Evolutionary conservation across 2,113 vertebrate genomes (phyloP), one percentile per base, ranked within the genome.

Genomic region (Caretta caretta): DNA sequence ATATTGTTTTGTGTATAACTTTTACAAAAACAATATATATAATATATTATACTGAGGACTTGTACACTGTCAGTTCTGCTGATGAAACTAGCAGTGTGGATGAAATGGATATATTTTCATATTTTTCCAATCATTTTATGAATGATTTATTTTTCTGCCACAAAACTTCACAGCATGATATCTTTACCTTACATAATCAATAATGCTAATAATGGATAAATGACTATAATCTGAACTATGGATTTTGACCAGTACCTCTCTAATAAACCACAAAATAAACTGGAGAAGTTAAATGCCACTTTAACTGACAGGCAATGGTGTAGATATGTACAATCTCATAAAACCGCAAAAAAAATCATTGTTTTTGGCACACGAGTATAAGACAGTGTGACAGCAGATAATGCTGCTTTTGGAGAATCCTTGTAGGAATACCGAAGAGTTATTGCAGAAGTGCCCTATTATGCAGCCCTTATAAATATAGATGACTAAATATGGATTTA

Each of bases 211-310:
- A 93, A 86, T 62, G 38, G 82, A 53, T 49, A 90, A 91, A 91
- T 75, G 0, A 38, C 1, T 56, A 3, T 42, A 50, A 38, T 90
- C 10, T 0, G 86, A 53, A 72, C n/a, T 6, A 2, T 42, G 88
- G 5, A 50, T 0, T 87, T 7, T 87, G 17, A 91, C 22, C 65
- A 69, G 65, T 8, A n/a, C 19, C 17, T 69, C 65, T 69, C 29
- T 86, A 93, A 83, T 46, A 91, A 76, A 6, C 2, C 9, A 56
- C 8, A 87, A 91, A 92, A 94, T 87, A 83, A 95, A 88, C 10
- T n/a, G 22, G 49, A 59, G 4, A 3, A 31, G 42, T 79, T 1
- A 72, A 19, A 65, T 90, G 42, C 35, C 93, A 35, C n/a, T 82
- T 93, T 35, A 83, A 54, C 12, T 69, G 8, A 31, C 69, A 90